A percentile compares a stretch with the other conserved stretches of the same genome.
Conservation (phyloP, 2,113 vertebrate genomes). For the Myodes glareolus region DNA sequence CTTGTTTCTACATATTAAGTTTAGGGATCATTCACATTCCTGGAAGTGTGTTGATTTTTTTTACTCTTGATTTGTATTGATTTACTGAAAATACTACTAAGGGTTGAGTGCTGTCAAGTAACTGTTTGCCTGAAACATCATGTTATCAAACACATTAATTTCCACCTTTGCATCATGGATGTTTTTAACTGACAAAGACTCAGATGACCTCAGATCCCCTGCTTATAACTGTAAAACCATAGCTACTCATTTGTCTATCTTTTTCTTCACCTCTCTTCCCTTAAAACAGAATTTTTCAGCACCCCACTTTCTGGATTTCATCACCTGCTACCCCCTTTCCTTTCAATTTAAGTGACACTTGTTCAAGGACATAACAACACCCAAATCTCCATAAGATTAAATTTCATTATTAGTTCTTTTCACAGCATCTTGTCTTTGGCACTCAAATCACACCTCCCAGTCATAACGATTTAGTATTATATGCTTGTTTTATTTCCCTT, state of each 20-base stretch:
- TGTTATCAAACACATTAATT: neutral
- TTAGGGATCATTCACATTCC: neutral
- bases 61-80: neutral
- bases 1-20: neutral
- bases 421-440: neutral
- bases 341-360: neutral
- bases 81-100: neutral
- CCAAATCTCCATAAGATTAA: neutral
- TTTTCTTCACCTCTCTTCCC: neutral
- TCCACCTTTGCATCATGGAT: neutral
- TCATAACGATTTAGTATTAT: neutral
- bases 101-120: neutral
- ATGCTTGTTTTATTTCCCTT: neutral
- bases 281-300: neutral
- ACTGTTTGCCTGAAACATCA: neutral
- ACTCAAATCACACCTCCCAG: neutral
- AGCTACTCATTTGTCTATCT: neutral
- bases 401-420: neutral
- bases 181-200: neutral
- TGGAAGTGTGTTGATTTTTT: neutral
- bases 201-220: neutral
- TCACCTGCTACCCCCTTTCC: neutral
- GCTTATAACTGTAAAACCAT: slow-evolving; percentile 12
- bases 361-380: neutral
- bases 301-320: neutral